phyloP scores from a whole-genome alignment of 2,888 invertebrate species.

The Esperia sulphurella region DNA sequence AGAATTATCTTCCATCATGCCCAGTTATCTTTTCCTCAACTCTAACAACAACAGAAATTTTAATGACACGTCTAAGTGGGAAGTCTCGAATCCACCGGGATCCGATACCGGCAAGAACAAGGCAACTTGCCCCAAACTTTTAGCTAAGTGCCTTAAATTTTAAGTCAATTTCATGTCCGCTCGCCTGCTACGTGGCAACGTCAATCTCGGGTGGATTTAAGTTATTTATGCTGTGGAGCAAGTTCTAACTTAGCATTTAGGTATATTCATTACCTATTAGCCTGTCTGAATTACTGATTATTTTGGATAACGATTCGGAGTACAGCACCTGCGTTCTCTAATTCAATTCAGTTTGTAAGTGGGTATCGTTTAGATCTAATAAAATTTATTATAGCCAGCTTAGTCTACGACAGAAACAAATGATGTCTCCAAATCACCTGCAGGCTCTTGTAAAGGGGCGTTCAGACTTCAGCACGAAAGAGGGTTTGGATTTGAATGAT shows the following conservation, averaged over 20 bases:
- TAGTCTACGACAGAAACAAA: neutral
- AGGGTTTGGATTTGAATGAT: too few relatives aligned
- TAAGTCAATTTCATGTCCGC: conserved; percentile 57
- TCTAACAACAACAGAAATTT: neutral
- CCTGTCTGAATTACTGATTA: neutral
- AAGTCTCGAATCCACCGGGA: conserved; percentile 29
- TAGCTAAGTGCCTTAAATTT: conserved; percentile 62
- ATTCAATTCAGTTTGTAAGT: neutral
- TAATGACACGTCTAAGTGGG: conserved; percentile 7
- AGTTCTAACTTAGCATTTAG: neutral
- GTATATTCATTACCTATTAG: neutral
- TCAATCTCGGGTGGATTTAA: conserved; percentile 30
- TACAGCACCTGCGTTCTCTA: neutral
- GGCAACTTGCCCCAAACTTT: conserved; percentile 49
- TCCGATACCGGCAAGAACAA: conserved; percentile 40
- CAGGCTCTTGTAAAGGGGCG: neutral
- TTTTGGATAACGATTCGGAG: neutral
- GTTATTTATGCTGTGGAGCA: conserved; percentile 33
- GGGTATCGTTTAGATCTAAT: neutral
- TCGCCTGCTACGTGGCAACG: conserved; percentile 20
- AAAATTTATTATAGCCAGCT: neutral
- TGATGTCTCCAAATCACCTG: neutral
- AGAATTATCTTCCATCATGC: neutral
- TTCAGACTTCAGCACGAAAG: too few relatives aligned
- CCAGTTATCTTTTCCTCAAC: neutral